Base-by-base conservation (phyloP, 2,888 invertebrate species). In the Temnothorax rugatulus region DNA sequence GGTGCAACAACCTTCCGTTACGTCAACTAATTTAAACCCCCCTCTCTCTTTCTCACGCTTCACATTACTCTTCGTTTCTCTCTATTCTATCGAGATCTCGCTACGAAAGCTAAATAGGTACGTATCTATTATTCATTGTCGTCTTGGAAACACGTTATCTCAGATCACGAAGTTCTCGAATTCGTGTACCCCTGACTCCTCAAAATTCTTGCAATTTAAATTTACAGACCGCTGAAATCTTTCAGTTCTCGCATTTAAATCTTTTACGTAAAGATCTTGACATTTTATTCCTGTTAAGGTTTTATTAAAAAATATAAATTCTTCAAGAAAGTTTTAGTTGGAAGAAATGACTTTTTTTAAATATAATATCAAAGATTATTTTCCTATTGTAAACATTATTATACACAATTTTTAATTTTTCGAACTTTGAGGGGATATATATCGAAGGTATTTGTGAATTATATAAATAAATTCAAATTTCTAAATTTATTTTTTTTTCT, bases 1-100 rank as follows among this genome's bases (percentile, higher is more conserved):
- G 79, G 64, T 85, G 85, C 66, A 73, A 73, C 79, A 73, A 81
- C 73, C 79, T 81, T 81, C 57, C 79, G 68, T 71, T 68, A 59
- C 79, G 79, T 73, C 79, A 73, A 81, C 79, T 81, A 81, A 81
- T 81, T 76, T 63, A 76, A 54, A 44, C 54, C 52, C 29, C n/a
- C 54, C 41, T 41, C 8, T 41, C 64, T 47, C 71, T 29, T n/a
- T 69, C 29, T 18, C 47, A 8, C 15, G 21, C 59, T 59, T 44
- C 25, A 38, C 57, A 77, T 83, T 68, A 59, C 81, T 83, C 69
- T 83, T 79, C 59, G 50, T 82, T 54, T 68, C 68, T 57, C 79
- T 57, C 69, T 69, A 47, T 79, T 71, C 38, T 38, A 47, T 81
- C 41, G 21, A 59, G 59, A 79, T 79, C 59, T 59, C 59, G 13